Evolutionary conservation across 2,113 vertebrate species (phyloP).

Genomic region (Narcine bancroftii): DNA sequence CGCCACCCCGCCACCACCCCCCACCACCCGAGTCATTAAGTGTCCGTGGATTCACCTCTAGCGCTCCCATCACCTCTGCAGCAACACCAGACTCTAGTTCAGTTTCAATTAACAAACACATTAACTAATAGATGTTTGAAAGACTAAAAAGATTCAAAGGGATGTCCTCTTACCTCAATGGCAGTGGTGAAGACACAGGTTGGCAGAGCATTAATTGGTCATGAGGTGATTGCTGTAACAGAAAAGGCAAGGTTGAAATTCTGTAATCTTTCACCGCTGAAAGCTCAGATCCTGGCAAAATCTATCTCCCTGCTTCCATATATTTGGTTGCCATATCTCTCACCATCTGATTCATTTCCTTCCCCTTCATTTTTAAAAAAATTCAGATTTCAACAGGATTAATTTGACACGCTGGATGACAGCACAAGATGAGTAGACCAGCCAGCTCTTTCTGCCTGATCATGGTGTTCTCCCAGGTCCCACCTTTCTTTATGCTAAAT

Average conservation of each 20-base stretch:
- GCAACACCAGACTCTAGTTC: too few species aligned
- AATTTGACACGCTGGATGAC: not conserved
- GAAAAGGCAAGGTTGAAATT: not conserved
- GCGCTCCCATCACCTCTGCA: too few species aligned
- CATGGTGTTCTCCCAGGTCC: too few species aligned
- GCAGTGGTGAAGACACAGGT: conserved; percentile 90
- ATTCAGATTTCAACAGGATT: not conserved
- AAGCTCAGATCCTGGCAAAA: conserved; percentile 37
- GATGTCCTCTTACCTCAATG: conserved; percentile 67
- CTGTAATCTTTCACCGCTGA: conserved; percentile 40
- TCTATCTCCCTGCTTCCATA: not conserved
- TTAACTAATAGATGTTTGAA: too few species aligned
- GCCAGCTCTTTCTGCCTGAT: too few species aligned
- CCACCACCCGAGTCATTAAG: too few species aligned
- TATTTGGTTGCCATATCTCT: not conserved
- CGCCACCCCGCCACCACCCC: too few species aligned
- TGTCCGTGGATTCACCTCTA: too few species aligned
- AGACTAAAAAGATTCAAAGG: too few species aligned
- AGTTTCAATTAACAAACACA: too few species aligned
- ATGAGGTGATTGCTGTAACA: conserved; percentile 81
- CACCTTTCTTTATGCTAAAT: too few species aligned
- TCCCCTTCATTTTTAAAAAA: not conserved
- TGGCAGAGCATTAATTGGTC: conserved; percentile 95
- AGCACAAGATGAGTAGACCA: too few species aligned
- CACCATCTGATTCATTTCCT: not conserved